Percentiles rank a stretch among this genome's conserved stretches.
These are phyloP conservation scores for Megalopta genalis DNA, from an alignment of 1,140 invertebrate species.

Conservation along the genomic window DNA sequence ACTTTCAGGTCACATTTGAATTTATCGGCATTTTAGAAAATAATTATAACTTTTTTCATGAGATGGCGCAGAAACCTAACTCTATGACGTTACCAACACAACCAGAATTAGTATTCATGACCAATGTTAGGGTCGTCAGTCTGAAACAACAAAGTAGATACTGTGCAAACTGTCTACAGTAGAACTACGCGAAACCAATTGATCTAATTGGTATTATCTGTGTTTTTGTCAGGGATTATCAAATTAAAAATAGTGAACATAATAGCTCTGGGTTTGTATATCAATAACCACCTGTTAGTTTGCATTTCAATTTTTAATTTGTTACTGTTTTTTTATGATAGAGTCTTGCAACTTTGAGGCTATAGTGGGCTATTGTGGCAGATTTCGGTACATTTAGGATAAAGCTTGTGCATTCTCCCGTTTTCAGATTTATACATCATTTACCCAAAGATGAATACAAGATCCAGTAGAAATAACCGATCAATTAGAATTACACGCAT, in stretches of 20 bases:
- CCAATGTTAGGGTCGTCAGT: not conserved
- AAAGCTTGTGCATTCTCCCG: too few relatives aligned
- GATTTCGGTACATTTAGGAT: too few relatives aligned
- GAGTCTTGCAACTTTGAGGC: too few relatives aligned
- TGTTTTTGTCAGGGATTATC: conserved; percentile 19
- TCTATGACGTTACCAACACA: not conserved
- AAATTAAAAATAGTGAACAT: conserved; percentile 22
- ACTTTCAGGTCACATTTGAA: not conserved
- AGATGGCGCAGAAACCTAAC: conserved; percentile 3
- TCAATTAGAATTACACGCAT: too few relatives aligned
- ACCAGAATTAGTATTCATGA: not conserved
- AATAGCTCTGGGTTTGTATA: conserved; percentile 39
- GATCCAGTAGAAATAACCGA: too few relatives aligned
- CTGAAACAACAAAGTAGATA: not conserved
- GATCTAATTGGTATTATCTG: conserved; percentile 24
- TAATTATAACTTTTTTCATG: not conserved
- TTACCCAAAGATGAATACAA: too few relatives aligned
- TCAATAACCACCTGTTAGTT: conserved; percentile 38
- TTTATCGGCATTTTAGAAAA: not conserved
- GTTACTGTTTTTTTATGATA: conserved; percentile 20
- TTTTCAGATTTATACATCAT: too few relatives aligned
- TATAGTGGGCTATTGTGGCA: too few relatives aligned
- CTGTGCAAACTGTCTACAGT: not conserved
- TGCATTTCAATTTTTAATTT: conserved; percentile 36
- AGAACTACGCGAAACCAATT: not conserved